Evolutionary conservation across 1,140 invertebrate species (phyloP), one percentile per base, ranked within the genome.

Genomic region (Hylaeus volcanicus): DNA sequence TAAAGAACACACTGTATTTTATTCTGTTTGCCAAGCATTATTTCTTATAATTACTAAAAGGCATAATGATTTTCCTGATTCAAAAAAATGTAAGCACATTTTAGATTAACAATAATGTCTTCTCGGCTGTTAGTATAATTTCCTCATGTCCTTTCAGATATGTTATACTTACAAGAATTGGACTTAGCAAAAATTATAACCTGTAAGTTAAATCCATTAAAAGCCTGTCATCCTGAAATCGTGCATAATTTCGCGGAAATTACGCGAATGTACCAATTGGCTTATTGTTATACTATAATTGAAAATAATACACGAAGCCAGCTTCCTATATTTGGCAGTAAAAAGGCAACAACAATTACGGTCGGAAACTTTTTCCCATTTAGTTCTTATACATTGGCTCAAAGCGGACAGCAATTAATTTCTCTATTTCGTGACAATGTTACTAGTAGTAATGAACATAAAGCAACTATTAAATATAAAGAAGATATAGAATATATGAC

Each of bases 1-100:
- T 1, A 95, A 95, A 89, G 94, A 96, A 4, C 98, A 99, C 91
- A 94, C 95, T 48, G 95, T 98, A 1, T 99, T 99, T 92, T 98
- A 98, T 91, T 95, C 96, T 15, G 95, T 98, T 12, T 98, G 98
- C 89, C 98, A 99, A 93, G 95, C 96, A 0, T 93, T 98, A 51
- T 99, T 99, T 91, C 98, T 99, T 93, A 93, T 98, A 3, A 96
- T 99, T 75, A 96, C 96, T 1, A 98, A 98, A 91, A 96, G 97
- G 83, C 96, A 97, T 89, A 96, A 96, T 88, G 97, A 98, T 90
- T 94, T 99, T 78, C 95, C 97, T 74, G 94, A 95, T 78, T 95
- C 92, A 83, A 96, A 95, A 88, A 96, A 96, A 94, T 95, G 97
- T 97, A 93, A 95, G 94, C 94, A 61, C 3, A 53, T 37, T 55